Evolutionary conservation across 2,888 invertebrate genomes (phyloP), one percentile per base, ranked within the genome.

Genomic region (Melinaea marsaeus): DNA sequence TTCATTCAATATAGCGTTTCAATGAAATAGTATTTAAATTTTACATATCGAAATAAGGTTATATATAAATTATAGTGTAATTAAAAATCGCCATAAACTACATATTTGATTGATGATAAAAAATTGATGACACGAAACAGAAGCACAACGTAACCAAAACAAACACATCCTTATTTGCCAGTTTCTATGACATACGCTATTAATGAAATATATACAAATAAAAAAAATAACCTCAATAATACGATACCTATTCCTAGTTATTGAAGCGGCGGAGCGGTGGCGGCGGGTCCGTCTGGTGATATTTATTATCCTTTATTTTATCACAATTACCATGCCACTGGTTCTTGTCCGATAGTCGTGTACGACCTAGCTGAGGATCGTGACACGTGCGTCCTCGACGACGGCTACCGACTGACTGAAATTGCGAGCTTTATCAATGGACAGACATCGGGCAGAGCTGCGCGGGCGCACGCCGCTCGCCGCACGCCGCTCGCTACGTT

Each of bases 271-370:
- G 78, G 75, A 75, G 76, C 83, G 76, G 77, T 74, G 78, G 75
- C 74, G 76, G 83, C 76, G 81, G 78, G 76, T 78, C 81, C 80
- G 75, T 51, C 74, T 75, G 73, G 73, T 55, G 64, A 72, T 69
- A 75, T 73, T 70, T 71, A 67, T 72, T 76, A 79, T 82, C 83
- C 82, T 76, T 75, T 75, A 73, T 72, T 69, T 66, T 65, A 75
- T 79, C 88, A 88, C 87, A 79, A 76, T 89, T 88, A 90, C 88
- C 90, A 90, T 90, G 86, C 86, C 88, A 88, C 85, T 69, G 71
- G 64, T 66, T 65, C 37, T 65, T 66, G 37, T 59, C 57, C 75
- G 74, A 79, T 79, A 75, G 77, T 75, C 11, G 42, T 42, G 9
- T 42, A 42, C 42, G 51, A 51, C n/a, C 32, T 32, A 3, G 51